Base-by-base conservation (phyloP, 2,888 invertebrate genomes). In the Strigamia transsilvanica region DNA sequence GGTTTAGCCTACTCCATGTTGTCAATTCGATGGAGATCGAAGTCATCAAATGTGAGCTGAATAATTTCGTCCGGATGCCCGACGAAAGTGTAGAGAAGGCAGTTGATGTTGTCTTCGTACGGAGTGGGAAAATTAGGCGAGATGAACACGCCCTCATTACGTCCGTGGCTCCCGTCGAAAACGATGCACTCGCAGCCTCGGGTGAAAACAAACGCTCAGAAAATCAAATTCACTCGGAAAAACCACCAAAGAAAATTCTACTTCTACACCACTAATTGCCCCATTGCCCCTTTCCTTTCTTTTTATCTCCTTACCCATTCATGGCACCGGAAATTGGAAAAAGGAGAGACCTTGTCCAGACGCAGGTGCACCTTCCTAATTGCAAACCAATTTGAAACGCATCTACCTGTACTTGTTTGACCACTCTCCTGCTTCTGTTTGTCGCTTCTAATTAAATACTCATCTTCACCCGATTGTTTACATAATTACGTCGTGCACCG, bases 101-200 rank as follows among this genome's bases (percentile, higher is more conserved):
- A 96, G 90, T 93, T 92, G 87, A 94, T 90, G 86, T 92, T 91
- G 83, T 91, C 88, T 9, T 93, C 92, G 89, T 94, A 94, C 83
- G 92, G 91, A 84, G 91, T 91, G 4, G 95, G 95, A 88, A 92
- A 94, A 89, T 94, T 93, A 21, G 95, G 95, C 85, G 94, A 94
- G 87, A 92, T 93, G 90, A 95, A 95, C 79, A 91, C 91, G 84
- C 94, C 95, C 85, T 92, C 92, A 87, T 93, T 93, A 88, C 92
- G 93, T 85, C 93, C 93, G 87, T 92, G 93, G 84, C 93, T 93
- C 85, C 93, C 93, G 86, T 94, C 93, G 90, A 92, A 95, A 84
- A 93, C 91, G 85, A 95, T 90, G 88, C 96, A 96, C 86, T 93
- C 91, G 88, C 96, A 96, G 89, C 94, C 95, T 95, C 9, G 23